A percentile compares a stretch with the other conserved stretches of the same genome.
These are phyloP conservation scores for Drosophila putrida DNA, from an alignment of 2,888 invertebrate genomes.

Conservation along the genomic window DNA sequence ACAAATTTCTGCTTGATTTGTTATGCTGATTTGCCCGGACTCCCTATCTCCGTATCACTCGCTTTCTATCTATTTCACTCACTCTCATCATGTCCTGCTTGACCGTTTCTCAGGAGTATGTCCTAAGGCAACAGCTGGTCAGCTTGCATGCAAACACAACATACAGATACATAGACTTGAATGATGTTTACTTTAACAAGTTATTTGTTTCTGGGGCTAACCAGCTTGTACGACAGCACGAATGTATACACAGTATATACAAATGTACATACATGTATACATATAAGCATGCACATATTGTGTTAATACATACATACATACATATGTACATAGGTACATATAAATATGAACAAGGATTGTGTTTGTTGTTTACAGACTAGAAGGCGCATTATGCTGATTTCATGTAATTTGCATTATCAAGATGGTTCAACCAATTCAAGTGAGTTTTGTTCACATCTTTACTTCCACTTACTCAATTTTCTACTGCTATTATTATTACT, in stretches of 20 bases:
- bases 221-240: slow-evolving; percentile 6
- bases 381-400: slow-evolving; percentile 72
- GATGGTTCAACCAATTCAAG: slow-evolving; percentile 58
- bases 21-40: slow-evolving; percentile 73
- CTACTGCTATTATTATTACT: no score
- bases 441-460: slow-evolving; percentile 25
- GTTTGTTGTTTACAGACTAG: slow-evolving; percentile 48
- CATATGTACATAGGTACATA: slow-evolving; percentile 9
- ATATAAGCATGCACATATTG: background rate
- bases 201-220: slow-evolving; percentile 34
- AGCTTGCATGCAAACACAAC: slow-evolving; percentile 34
- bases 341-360: slow-evolving; percentile 26
- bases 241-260: background rate
- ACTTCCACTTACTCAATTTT: background rate
- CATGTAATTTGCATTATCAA: slow-evolving; percentile 77
- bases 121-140: slow-evolving; percentile 70
- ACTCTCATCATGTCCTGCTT: slow-evolving; percentile 21
- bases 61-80: background rate
- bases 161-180: slow-evolving; percentile 29
- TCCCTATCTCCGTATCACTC: slow-evolving; percentile 11
- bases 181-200: slow-evolving; percentile 51
- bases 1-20: slow-evolving; percentile 82
- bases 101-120: slow-evolving; percentile 40
- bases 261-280: no score
- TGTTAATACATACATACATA: background rate